phyloP scores from a whole-genome alignment of 2,888 invertebrate genomes.

The Luffia ferchaultella region DNA sequence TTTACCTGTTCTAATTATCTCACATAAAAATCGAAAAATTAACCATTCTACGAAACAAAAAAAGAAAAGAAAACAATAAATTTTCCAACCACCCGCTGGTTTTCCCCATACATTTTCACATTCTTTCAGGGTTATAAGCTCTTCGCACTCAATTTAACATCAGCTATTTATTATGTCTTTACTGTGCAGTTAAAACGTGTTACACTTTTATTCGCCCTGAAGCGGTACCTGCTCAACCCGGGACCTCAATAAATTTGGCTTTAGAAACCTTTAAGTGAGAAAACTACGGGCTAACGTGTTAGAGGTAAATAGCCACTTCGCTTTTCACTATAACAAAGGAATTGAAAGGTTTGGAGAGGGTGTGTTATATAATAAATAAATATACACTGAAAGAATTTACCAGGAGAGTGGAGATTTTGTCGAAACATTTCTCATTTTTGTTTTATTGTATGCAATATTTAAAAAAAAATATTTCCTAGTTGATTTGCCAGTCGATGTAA shows the following conservation, averaged over 20 bases:
- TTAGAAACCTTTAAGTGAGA: constrained; percentile 35
- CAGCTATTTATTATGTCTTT: constrained; percentile 54
- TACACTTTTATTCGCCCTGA: constrained; percentile 12
- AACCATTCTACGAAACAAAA: not conserved
- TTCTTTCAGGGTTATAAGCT: constrained; percentile 43
- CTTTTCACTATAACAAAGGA: constrained; percentile 13
- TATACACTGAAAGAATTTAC: too few species aligned
- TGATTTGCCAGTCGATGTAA: too few species aligned
- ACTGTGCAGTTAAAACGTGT: constrained; percentile 32
- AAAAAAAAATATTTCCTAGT: too few species aligned
- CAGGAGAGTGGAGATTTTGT: too few species aligned
- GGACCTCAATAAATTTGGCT: constrained; percentile 31
- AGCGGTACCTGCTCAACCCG: constrained; percentile 5
- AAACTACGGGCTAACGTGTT: constrained; percentile 35
- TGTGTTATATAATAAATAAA: too few species aligned
- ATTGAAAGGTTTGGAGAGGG: not conserved
- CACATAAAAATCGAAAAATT: not conserved
- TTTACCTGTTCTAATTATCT: too few species aligned
- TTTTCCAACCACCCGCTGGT: not conserved
- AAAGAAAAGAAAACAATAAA: not conserved
- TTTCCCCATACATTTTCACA: not conserved
- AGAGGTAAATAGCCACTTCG: constrained; percentile 25
- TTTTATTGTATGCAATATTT: too few species aligned
- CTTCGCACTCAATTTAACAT: constrained; percentile 59
- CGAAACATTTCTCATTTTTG: too few species aligned